Conservation (phyloP, 2,888 invertebrate species). For the Synanthedon myopaeformis region DNA sequence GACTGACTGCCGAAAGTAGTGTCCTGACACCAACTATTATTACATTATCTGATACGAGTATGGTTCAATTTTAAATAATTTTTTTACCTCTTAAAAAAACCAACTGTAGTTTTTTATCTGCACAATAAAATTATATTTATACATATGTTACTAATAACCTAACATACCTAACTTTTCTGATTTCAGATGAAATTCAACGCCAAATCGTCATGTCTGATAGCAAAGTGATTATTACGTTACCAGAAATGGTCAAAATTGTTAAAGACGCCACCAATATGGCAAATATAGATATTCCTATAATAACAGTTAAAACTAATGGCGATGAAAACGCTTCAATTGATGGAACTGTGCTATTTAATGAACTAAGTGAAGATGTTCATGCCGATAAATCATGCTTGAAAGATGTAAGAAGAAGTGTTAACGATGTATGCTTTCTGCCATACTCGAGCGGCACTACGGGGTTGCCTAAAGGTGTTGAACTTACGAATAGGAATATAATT, state of each 20-base stretch:
- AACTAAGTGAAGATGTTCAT: conserved; percentile 68
- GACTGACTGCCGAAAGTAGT: no score
- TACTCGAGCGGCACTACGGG: conserved; percentile 93
- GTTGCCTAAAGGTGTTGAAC: conserved; percentile 79
- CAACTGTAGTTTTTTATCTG: no score
- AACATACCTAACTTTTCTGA: no score
- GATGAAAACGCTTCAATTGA: conserved; percentile 36
- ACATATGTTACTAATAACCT: no score
- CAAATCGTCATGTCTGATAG: conserved; percentile 73
- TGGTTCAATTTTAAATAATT: no score
- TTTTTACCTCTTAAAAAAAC: no score
- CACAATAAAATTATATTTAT: no score
- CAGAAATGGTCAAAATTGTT: conserved; percentile 56
- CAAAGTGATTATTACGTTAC: conserved; percentile 73
- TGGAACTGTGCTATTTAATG: conserved; percentile 72
- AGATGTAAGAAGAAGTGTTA: conserved; percentile 44
- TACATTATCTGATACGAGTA: no score
- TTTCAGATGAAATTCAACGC: conserved; percentile 78
- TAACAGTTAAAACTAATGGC: conserved; percentile 51
- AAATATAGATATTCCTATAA: conserved; percentile 64
- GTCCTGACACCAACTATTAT: no score
- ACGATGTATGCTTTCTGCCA: conserved; percentile 78
- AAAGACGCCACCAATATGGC: conserved; percentile 59
- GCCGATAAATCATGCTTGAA: conserved; percentile 67
- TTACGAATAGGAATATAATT: conserved; percentile 73